Evolutionary conservation across 1,140 invertebrate species (phyloP), one percentile per base, ranked within the genome.

Genomic region (Maconellicoccus hirsutus): DNA sequence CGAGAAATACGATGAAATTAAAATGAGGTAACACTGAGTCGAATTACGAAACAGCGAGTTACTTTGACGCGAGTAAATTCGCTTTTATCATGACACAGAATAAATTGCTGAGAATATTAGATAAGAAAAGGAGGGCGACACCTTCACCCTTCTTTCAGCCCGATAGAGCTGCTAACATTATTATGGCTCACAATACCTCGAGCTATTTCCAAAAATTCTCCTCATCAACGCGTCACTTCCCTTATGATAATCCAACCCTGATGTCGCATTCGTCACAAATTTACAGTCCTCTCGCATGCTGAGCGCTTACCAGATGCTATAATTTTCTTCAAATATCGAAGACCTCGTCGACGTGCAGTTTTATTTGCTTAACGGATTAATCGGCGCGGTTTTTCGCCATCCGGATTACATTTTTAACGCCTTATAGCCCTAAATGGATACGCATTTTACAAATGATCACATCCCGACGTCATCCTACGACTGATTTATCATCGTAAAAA

Each of bases 41-140:
- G 42, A 52, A 52, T 14, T 14, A 52, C 42, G 42, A 6, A 16
- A 19, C 6, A 14, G 42, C 42, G 42, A 52, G 42, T 52, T 52
- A 52, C 42, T 52, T 52, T 52, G 42, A 52, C 42, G 42, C 42
- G 42, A 52, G 42, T 52, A 52, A 52, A 52, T 52, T 52, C 42
- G 42, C 42, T 52, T 52, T 52, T 52, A 52, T 52, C 42, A 52
- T 19, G 42, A 52, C 42, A 19, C n/a, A 52, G 42, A 52, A 52
- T 52, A 52, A 52, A 52, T 52, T 52, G 42, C 42, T 19, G 42
- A 52, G 42, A 52, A 52, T 52, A 52, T 52, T 52, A 52, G 42
- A 52, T 52, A 16, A 52, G 42, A 52, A 52, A 52, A 52, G n/a
- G 42, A 52, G 42, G 42, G 42, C 42, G 42, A 52, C 42, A 52